Percentiles rank a stretch among this genome's conserved stretches.
Evolutionary conservation across 2,113 vertebrate genomes (phyloP).

Genomic region (Zeus faber): DNA sequence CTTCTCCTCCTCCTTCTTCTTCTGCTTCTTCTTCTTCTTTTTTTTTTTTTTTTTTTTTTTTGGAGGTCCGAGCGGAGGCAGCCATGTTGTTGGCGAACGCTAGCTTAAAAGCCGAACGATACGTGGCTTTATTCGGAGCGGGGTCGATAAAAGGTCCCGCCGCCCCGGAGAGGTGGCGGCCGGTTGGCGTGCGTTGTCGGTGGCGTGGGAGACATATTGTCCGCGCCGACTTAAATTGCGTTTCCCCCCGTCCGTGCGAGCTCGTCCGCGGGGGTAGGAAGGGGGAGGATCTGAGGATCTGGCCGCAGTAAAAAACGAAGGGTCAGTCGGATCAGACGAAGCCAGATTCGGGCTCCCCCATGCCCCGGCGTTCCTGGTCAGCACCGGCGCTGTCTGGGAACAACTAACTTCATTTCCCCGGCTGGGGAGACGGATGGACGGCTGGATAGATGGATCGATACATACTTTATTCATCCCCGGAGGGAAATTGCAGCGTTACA

Average conservation of each 20-base stretch:
- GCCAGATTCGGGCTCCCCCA: constrained; percentile 76
- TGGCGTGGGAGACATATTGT: constrained; percentile 51
- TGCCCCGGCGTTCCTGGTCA: constrained; percentile 70
- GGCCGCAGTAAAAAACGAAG: constrained; percentile 89
- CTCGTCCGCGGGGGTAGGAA: constrained; percentile 70
- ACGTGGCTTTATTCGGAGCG: constrained; percentile 71
- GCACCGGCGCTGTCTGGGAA: constrained; percentile 74
- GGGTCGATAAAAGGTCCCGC: constrained; percentile 81
- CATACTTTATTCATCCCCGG: too few species aligned
- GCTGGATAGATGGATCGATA: too few species aligned
- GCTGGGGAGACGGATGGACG: too few species aligned
- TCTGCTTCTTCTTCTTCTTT: constrained; percentile 14
- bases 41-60: constrained; percentile 68
- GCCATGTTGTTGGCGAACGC: constrained; percentile 99
- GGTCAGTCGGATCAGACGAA: constrained; percentile 88
- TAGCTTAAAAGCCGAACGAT: constrained; percentile 72
- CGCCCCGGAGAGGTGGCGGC: constrained; percentile 85
- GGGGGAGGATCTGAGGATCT: constrained; percentile 80
- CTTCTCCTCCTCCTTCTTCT: too few species aligned
- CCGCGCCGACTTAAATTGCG: too few species aligned
- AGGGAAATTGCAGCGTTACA: too few species aligned
- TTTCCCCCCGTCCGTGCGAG: constrained; percentile 56
- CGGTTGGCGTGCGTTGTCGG: constrained; percentile 69
- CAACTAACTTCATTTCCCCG: constrained; percentile 67
- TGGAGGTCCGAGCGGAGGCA: constrained; percentile 93